Conservation (phyloP, 2,113 vertebrate species). For the Crotophaga sulcirostris region DNA sequence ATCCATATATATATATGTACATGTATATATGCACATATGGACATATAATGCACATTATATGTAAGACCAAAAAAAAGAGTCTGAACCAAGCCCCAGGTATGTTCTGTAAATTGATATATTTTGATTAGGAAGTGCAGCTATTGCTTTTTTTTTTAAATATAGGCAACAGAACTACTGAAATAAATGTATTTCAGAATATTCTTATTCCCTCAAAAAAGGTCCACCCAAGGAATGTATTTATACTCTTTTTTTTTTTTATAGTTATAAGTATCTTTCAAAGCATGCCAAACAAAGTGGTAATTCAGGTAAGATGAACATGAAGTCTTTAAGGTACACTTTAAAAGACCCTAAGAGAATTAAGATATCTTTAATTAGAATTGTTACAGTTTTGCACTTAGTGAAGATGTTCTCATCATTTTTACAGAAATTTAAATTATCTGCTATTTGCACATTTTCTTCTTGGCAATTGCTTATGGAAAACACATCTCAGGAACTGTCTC, state of each 20-base stretch:
- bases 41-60: neutral
- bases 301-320: constrained; percentile 26
- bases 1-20: neutral
- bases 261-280: constrained; percentile 27
- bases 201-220: neutral
- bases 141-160: neutral
- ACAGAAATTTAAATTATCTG: neutral
- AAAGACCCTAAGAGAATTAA: neutral
- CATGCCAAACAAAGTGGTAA: neutral
- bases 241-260: neutral
- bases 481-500: constrained; percentile 10
- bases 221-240: neutral
- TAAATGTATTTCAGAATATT: constrained; percentile 10
- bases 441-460: neutral
- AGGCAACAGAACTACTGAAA: neutral
- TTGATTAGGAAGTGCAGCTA: neutral
- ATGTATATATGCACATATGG: neutral
- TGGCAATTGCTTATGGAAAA: neutral
- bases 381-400: neutral
- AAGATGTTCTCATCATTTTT: neutral
- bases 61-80: neutral
- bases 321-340: constrained; percentile 1
- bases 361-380: neutral
- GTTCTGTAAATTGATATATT: neutral
- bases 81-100: neutral